Evolutionary conservation across 1,140 invertebrate genomes (phyloP), one percentile per base, ranked within the genome.

Genomic region (Gryllus bimaculatus): DNA sequence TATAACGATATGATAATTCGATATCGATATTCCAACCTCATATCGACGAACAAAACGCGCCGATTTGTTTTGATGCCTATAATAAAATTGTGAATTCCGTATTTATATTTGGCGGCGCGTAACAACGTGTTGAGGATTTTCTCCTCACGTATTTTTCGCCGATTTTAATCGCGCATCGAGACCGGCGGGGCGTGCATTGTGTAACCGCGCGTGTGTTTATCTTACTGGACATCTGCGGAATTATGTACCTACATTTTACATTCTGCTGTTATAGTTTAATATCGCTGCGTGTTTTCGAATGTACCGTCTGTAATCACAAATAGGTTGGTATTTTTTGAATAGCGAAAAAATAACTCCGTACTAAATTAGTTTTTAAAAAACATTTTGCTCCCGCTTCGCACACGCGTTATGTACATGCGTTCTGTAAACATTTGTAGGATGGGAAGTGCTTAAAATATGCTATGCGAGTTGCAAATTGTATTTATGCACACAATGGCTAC

Each of bases 181-280:
- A 66, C 54, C 10, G 54, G 54, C 54, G 54, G 18, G 18, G 54
- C 54, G 54, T 66, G 18, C 54, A 66, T 18, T 66, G 54, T 66
- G 54, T 3, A 18, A 66, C 54, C 54, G 54, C 54, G 54, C 54
- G 54, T 66, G 54, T 66, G 54, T 66, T 66, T 66, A 66, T 66
- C 54, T 66, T 66, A 10, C 54, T 66, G 54, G 54, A 66, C 54
- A 66, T 66, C 18, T 66, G 54, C 18, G 54, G 54, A 66, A 66
- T 66, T 66, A 66, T 66, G 54, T 66, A 66, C 54, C 54, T 18
- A 66, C 54, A 66, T 66, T 66, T 66, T 66, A 66, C 54, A 18
- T 66, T 66, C 18, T 66, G 54, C 54, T 66, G 54, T 66, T 66
- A 66, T 66, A 66, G 54, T 66, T 66, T 66, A 66, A 66, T 66